These are phyloP conservation scores for Amblyornis subalaris DNA, from an alignment of 2,113 vertebrate species.

Conservation along the genomic window DNA sequence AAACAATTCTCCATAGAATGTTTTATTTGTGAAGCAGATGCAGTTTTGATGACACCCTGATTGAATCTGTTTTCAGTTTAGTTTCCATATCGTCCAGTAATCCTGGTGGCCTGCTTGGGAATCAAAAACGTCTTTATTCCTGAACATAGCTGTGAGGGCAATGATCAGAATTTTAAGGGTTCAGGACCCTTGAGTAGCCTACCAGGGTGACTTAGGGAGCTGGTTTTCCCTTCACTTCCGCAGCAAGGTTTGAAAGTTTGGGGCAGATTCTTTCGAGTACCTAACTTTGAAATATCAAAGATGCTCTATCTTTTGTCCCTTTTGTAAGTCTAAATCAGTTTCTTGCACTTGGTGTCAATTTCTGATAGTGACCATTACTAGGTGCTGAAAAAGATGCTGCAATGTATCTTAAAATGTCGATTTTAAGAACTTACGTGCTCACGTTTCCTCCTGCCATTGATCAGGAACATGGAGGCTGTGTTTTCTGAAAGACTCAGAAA, in stretches of 20 bases:
- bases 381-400: background rate
- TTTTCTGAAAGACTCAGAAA: background rate
- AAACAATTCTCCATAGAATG: background rate
- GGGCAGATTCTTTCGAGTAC: background rate
- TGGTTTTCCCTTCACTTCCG: background rate
- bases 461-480: background rate
- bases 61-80: background rate
- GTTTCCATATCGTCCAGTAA: background rate
- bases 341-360: background rate
- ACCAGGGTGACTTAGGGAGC: background rate
- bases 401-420: background rate
- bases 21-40: background rate
- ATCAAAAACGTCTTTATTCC: background rate
- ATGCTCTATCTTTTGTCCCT: background rate
- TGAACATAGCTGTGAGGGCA: background rate
- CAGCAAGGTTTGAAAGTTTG: background rate
- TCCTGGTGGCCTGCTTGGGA: background rate
- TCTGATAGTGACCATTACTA: background rate
- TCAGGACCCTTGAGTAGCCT: background rate
- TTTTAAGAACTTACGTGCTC: background rate
- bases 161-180: background rate
- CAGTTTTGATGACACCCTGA: background rate
- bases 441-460: background rate
- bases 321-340: background rate
- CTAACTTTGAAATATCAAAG: background rate